phyloP scores from a whole-genome alignment of 1,140 invertebrate genomes.

The Chrysomallon squamiferum region DNA sequence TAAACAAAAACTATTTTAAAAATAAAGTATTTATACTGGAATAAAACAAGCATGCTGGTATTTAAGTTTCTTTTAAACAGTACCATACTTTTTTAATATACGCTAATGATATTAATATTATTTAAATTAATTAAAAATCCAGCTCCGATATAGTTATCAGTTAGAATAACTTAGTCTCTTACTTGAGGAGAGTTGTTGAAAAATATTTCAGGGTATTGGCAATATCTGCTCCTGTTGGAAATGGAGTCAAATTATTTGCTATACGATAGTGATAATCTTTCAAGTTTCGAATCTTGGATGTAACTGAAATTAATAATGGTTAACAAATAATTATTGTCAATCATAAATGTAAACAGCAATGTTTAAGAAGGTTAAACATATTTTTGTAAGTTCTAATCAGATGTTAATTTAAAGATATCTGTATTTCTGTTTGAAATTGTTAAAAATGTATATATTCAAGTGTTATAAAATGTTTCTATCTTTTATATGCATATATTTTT shows the following conservation, averaged over 20 bases:
- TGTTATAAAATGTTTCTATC: too few species aligned
- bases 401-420: background rate
- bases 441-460: too few species aligned
- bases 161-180: too few species aligned
- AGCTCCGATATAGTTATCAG: too few species aligned
- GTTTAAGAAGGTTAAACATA: background rate
- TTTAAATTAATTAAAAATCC: too few species aligned
- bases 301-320: slow-evolving; percentile 73
- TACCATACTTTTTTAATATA: too few species aligned
- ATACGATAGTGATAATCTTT: slow-evolving; percentile 95
- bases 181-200: slow-evolving; percentile 94
- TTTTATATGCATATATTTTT: too few species aligned
- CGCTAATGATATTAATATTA: too few species aligned
- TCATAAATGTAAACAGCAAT: background rate
- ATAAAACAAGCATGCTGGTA: background rate
- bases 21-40: too few species aligned
- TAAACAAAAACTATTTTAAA: background rate
- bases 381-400: background rate
- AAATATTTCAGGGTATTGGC: slow-evolving; percentile 98
- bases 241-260: slow-evolving; percentile 87
- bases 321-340: background rate
- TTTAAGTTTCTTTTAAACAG: background rate
- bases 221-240: slow-evolving; percentile 93
- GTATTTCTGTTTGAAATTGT: background rate
- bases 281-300: slow-evolving; percentile 94